These are phyloP conservation scores for Pammene aurita DNA, from an alignment of 2,888 invertebrate species.

Conservation along the genomic window DNA sequence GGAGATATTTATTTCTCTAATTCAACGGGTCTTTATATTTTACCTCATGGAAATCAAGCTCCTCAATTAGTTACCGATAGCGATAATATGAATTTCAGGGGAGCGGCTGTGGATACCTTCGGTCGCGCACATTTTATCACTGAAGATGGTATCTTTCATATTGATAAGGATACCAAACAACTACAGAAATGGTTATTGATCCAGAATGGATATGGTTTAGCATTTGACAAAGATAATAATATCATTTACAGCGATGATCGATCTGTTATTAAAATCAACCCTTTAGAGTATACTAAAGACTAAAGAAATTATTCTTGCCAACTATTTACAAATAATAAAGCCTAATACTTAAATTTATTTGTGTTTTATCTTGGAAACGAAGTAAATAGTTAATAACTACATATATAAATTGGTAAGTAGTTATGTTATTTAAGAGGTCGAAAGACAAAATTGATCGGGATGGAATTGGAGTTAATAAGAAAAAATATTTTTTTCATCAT, in stretches of 20 bases:
- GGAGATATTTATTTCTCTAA: conserved; percentile 59
- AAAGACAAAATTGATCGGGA: not conserved
- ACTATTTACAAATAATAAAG: conserved; percentile 1
- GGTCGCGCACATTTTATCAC: conserved; percentile 60
- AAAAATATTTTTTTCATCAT: no score
- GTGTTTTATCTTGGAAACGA: not conserved
- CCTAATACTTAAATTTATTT: not conserved
- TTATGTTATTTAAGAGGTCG: not conserved
- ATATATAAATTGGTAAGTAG: not conserved
- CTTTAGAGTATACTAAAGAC: conserved; percentile 4
- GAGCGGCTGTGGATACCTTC: conserved; percentile 55
- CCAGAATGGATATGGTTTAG: conserved; percentile 61
- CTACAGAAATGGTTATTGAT: conserved; percentile 52
- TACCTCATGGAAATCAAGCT: conserved; percentile 49
- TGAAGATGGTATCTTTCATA: conserved; percentile 60
- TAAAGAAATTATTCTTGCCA: not conserved
- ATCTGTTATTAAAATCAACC: conserved; percentile 14
- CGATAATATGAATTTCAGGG: conserved; percentile 54
- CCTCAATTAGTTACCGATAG: conserved; percentile 52
- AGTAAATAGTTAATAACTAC: no score
- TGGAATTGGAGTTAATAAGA: no score
- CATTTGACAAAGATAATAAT: conserved; percentile 42
- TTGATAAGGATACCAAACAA: conserved; percentile 52
- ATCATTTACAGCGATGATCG: conserved; percentile 25
- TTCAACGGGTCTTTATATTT: conserved; percentile 55